Percentiles rank a stretch among this genome's conserved stretches.
Evolutionary conservation across 2,888 invertebrate genomes (phyloP).

Genomic region (Ceriagrion tenellum): DNA sequence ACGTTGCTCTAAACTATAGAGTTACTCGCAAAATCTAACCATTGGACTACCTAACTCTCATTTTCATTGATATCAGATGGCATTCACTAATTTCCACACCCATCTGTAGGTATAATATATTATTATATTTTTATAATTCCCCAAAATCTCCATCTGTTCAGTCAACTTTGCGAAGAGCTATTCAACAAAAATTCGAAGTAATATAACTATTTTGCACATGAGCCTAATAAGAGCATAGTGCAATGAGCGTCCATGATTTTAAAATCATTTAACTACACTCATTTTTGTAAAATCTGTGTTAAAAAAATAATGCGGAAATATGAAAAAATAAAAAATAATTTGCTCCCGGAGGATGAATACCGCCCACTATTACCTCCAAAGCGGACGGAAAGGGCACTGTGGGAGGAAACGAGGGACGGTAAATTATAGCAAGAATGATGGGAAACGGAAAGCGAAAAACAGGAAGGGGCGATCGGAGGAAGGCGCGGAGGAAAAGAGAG

Average conservation of each 20-base stretch:
- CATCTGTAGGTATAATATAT: too few relatives aligned
- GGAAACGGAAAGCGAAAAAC: conserved; percentile 29
- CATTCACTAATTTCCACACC: too few relatives aligned
- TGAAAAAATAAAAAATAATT: neutral
- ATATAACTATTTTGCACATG: neutral
- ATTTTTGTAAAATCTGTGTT: neutral
- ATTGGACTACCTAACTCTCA: too few relatives aligned
- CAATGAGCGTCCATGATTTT: neutral
- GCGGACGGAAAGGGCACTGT: neutral
- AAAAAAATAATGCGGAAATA: neutral
- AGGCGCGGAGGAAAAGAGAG: neutral
- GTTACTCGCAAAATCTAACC: too few relatives aligned
- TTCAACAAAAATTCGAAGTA: neutral
- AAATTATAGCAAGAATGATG: neutral
- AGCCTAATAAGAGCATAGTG: neutral
- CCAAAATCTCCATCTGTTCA: neutral
- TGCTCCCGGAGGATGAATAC: neutral
- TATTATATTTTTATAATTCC: too few relatives aligned
- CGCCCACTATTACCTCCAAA: neutral
- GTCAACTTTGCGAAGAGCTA: neutral
- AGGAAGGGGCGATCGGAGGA: neutral
- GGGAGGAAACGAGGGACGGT: neutral
- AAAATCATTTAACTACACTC: neutral
- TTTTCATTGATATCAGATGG: too few relatives aligned
- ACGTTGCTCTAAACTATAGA: too few relatives aligned